Evolutionary conservation across 2,797 vertebrate genomes (phyloP).

Genomic region (Leptatherina wallacei): DNA sequence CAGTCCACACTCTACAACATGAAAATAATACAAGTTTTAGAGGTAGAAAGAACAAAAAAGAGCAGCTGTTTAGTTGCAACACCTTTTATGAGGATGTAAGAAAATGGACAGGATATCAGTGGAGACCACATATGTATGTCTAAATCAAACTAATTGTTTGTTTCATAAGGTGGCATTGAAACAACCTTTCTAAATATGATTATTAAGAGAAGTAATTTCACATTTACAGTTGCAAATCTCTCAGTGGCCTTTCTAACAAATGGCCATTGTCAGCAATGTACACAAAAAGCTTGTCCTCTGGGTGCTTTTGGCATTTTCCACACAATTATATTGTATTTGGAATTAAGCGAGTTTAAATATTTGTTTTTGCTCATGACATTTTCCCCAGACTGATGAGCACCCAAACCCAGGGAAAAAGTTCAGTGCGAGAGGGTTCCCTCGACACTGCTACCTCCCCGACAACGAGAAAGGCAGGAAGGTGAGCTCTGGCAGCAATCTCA

Average conservation of each 20-base stretch:
- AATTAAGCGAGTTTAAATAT: slow-evolving; percentile 29
- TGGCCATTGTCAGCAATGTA: slow-evolving; percentile 2
- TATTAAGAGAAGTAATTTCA: slow-evolving; percentile 22
- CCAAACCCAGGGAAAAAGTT: slow-evolving; percentile 95
- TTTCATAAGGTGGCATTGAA: background rate
- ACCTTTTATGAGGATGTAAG: background rate
- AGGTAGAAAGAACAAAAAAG: background rate
- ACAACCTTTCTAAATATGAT: slow-evolving; percentile 7
- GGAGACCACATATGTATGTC: background rate
- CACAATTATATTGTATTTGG: slow-evolving; percentile 33
- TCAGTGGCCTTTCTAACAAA: slow-evolving; percentile 22
- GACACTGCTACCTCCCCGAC: slow-evolving; percentile 97
- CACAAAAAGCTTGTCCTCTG: slow-evolving; percentile 29
- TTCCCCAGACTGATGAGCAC: slow-evolving; percentile 91
- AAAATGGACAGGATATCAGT: background rate
- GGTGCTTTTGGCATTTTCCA: slow-evolving; percentile 48
- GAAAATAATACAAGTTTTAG: slow-evolving; percentile 4
- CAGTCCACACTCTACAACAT: background rate
- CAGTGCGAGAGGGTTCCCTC: slow-evolving; percentile 94
- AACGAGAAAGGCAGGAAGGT: slow-evolving; percentile 95
- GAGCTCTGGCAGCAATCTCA: slow-evolving; percentile 35
- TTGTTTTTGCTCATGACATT: slow-evolving; percentile 46
- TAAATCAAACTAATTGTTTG: background rate
- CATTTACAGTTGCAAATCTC: slow-evolving; percentile 13
- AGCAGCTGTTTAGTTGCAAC: background rate